Evolutionary conservation across 2,113 vertebrate species (phyloP), one percentile per base, ranked within the genome.

Genomic region (Nothoprocta perdicaria): DNA sequence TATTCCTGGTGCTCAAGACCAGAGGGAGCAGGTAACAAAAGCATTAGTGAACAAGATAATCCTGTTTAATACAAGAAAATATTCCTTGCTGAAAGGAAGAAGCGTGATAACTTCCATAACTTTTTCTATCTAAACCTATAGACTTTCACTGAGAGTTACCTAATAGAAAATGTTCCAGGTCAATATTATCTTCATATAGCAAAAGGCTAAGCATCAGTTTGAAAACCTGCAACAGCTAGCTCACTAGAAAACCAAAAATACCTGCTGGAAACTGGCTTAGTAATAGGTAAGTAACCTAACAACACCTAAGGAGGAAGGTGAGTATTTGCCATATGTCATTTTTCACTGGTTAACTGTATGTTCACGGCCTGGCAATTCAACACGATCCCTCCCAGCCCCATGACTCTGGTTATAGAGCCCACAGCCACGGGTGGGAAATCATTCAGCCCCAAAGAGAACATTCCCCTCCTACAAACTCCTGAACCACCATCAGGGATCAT

Each of bases 331-430:
- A 1, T 17, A 50, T 35, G 13, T 14, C 23, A 19, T 22, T 23
- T 35, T 29, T 53, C 27, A 16, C n/a, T 17, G 79, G 41, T 14
- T 75, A 43, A 2, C 7, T 31, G 19, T 15, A 53, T 1, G 2
- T n/a, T 41, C 41, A 80, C n/a, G 17, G 21, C 12, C 35, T 48
- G n/a, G 26, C 22, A 13, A 66, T 2, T 10, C 26, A 31, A 38
- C 15, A 10, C 5, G 5, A 26, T 40, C 67, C 19, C 41, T 84
- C 31, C 46, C 23, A 46, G 19, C 27, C 8, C 8, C 35, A 38
- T 38, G 35, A 12, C 0, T 0, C 0, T 0, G 2, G 2, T 24
- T 27, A 21, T 33, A 40, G 86, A 69, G n/a, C 53, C 48, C 58
- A 26, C 7, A 68, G 7, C 15, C 38, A 26, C 26, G 73, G 62